A percentile compares a stretch with the other conserved stretches of the same genome.
Evolutionary conservation across 2,113 vertebrate genomes (phyloP).

Genomic region (Rhinopomastus cyanomelas): DNA sequence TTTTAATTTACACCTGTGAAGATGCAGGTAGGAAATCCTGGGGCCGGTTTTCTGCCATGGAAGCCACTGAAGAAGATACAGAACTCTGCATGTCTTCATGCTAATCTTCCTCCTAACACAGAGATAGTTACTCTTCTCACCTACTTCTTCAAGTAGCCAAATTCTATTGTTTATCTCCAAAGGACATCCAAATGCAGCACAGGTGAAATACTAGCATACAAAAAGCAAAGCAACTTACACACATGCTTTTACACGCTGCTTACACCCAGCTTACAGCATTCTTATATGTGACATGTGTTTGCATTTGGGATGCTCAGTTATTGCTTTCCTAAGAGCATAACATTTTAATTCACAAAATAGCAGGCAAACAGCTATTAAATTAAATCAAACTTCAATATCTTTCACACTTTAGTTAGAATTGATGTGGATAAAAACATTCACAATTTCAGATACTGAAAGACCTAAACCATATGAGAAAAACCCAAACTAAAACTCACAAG

Average conservation of each 20-base stretch:
- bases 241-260: not conserved
- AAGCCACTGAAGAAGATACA: not conserved
- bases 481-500: not conserved
- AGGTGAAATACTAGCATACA: not conserved
- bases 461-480: not conserved
- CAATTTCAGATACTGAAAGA: not conserved
- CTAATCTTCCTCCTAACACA: not conserved
- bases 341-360: not conserved
- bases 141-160: not conserved
- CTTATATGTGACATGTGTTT: not conserved
- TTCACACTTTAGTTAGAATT: not conserved
- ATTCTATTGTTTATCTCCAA: not conserved
- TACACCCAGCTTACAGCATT: not conserved
- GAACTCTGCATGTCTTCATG: not conserved
- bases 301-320: not conserved
- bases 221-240: not conserved
- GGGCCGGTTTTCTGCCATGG: not conserved
- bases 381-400: not conserved
- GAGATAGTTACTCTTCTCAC: not conserved
- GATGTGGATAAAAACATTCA: not conserved
- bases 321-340: not conserved
- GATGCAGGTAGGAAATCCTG: not conserved
- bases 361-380: not conserved
- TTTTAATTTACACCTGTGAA: conserved; percentile 55
- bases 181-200: not conserved